Evolutionary conservation across 2,888 invertebrate genomes (phyloP).

Genomic region (Pristionchus entomophagus): DNA sequence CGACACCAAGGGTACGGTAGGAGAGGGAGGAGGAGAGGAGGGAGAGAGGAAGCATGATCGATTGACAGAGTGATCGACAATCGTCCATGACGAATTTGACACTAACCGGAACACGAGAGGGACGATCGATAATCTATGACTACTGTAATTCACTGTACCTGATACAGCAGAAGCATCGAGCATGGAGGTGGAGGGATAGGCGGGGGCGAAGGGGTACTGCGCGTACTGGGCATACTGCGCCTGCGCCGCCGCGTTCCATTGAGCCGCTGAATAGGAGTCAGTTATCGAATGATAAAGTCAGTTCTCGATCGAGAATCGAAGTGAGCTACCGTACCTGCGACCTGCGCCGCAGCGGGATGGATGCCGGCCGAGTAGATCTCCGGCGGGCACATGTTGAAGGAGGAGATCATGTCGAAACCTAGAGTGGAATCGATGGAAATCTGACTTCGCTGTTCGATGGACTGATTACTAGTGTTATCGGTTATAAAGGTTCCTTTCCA

Average conservation of each 20-base stretch:
- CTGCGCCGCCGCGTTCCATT: constrained; percentile 43
- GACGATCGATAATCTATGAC: not conserved
- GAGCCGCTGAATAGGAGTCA: not conserved
- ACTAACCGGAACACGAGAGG: not conserved
- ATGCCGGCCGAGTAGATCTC: constrained; percentile 32
- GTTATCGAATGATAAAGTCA: not conserved
- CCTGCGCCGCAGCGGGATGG: constrained; percentile 3
- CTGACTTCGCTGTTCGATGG: no score
- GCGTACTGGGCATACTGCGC: not conserved
- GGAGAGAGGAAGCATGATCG: not conserved
- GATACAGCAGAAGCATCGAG: not conserved
- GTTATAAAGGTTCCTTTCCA: no score
- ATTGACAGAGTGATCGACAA: not conserved
- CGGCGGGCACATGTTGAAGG: not conserved
- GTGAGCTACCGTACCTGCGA: constrained; percentile 22
- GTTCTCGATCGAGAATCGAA: not conserved
- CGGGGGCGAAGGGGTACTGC: not conserved
- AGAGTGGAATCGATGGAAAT: not conserved
- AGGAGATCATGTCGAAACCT: constrained; percentile 43
- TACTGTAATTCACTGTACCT: not conserved
- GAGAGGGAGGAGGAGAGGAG: not conserved
- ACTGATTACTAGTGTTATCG: no score
- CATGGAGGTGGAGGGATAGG: constrained; percentile 42
- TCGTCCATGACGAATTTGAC: not conserved
- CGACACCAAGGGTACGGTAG: not conserved